Conservation (phyloP, 2,797 vertebrate species). For the Myioborus miniatus region DNA sequence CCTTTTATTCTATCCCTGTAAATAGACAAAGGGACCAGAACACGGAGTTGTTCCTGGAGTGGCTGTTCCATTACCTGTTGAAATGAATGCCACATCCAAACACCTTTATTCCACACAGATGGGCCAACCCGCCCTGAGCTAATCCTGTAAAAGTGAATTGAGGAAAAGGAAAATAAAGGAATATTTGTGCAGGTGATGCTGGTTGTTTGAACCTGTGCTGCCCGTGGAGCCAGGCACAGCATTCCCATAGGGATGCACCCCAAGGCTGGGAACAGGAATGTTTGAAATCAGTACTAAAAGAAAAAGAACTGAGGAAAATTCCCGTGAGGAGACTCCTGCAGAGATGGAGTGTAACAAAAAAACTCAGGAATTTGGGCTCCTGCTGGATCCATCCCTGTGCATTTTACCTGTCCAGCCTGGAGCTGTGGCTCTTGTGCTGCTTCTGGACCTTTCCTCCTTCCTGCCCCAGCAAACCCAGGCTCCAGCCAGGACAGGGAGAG, state of each 20-base stretch:
- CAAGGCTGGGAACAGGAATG: not conserved
- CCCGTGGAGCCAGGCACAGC: not conserved
- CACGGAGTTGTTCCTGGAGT: not conserved
- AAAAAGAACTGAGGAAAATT: not conserved
- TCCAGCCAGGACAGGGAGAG: not conserved
- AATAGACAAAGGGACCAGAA: not conserved
- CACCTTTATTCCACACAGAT: not conserved
- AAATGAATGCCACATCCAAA: not conserved
- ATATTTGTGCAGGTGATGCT: not conserved
- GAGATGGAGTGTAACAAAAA: rapidly evolving
- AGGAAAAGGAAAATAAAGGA: not conserved
- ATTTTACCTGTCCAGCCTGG: not conserved
- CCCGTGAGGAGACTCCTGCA: not conserved
- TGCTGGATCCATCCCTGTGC: not conserved
- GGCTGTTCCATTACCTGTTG: not conserved
- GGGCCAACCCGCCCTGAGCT: not conserved
- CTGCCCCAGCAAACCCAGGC: not conserved
- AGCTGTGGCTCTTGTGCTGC: not conserved
- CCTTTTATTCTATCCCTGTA: not conserved
- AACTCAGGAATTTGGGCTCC: not conserved
- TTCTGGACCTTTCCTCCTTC: not conserved
- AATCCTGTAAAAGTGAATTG: not conserved
- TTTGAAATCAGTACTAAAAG: not conserved
- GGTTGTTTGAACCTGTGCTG: not conserved
- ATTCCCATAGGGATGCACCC: not conserved